These are phyloP conservation scores for Balearica regulorum DNA, from an alignment of 2,797 vertebrate genomes.

Conservation along the genomic window DNA sequence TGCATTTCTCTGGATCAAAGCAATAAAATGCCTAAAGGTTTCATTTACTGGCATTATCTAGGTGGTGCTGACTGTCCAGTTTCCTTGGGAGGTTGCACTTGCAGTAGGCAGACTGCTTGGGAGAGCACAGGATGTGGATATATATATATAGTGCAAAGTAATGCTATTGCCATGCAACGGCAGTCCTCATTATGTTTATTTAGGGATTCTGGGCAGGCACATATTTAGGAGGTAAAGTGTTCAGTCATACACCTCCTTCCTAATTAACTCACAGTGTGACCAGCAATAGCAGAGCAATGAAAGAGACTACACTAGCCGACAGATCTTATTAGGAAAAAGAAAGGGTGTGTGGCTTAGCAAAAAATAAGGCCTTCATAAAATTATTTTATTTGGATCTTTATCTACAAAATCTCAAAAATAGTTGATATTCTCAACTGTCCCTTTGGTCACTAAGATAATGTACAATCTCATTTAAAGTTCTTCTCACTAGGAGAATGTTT, in stretches of 20 bases:
- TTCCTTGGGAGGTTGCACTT: not conserved
- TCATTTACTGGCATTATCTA: not conserved
- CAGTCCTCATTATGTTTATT: not conserved
- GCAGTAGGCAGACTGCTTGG: not conserved
- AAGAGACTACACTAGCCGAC: not conserved
- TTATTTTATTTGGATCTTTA: not conserved
- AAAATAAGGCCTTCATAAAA: not conserved
- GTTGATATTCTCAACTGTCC: not conserved
- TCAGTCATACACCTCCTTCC: not conserved
- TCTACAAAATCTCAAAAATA: not conserved
- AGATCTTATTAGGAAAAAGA: not conserved
- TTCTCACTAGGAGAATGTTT: not conserved
- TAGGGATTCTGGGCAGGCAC: not conserved
- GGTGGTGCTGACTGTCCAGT: not conserved
- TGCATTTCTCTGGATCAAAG: not conserved
- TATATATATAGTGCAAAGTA: not conserved
- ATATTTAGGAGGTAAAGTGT: not conserved
- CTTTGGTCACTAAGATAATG: not conserved
- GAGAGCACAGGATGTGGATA: not conserved
- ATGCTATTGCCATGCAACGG: not conserved
- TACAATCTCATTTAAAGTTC: not conserved
- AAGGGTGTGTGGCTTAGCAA: not conserved
- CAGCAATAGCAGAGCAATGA: not conserved
- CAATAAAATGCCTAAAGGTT: not conserved
- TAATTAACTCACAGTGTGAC: not conserved